Evolutionary conservation across 1,140 invertebrate genomes (phyloP).

Genomic region (Leptonema lineaticorne): DNA sequence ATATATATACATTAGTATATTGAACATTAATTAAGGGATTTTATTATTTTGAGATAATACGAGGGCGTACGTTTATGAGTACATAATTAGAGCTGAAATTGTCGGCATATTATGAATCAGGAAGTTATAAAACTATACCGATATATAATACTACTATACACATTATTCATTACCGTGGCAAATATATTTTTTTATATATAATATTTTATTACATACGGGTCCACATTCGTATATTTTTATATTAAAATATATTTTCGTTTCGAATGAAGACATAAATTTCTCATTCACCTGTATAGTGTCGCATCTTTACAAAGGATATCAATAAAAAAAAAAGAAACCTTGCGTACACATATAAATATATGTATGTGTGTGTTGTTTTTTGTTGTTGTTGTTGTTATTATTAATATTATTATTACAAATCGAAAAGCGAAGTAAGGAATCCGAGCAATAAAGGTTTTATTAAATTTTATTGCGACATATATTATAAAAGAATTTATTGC

Average conservation of each 20-base stretch:
- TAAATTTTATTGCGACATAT: constrained; percentile 28
- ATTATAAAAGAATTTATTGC: constrained; percentile 23
- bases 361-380: no score
- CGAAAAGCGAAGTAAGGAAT: constrained; percentile 18
- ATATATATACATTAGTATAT: no score
- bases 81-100: constrained; percentile 8
- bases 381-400: no score
- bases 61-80: constrained; percentile 2
- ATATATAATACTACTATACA: neutral
- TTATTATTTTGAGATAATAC: constrained; percentile 1
- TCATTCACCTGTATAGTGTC: neutral
- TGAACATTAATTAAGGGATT: constrained; percentile 17
- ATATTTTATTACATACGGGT: neutral
- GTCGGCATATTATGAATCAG: constrained; percentile 11
- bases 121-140: constrained; percentile 17
- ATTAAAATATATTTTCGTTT: neutral
- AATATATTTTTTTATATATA: no score
- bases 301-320: neutral
- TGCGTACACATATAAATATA: no score
- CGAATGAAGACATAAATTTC: neutral
- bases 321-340: neutral
- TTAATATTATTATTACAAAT: neutral
- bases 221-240: no score
- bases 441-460: constrained; percentile 22
- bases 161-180: neutral